These are phyloP conservation scores for Dryomyza anilis DNA, from an alignment of 2,888 invertebrate species.

Conservation along the genomic window DNA sequence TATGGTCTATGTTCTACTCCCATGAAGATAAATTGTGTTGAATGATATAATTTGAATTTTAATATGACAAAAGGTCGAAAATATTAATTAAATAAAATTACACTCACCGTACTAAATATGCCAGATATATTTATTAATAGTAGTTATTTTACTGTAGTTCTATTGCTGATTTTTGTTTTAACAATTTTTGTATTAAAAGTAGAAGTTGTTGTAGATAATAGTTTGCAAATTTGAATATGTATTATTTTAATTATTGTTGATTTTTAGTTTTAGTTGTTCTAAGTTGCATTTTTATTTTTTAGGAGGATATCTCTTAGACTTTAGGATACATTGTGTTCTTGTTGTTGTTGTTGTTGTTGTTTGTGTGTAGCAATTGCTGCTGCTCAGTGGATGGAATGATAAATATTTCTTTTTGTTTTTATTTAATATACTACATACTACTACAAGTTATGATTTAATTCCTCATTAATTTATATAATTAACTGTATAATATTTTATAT, in stretches of 20 bases:
- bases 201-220: background rate
- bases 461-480: background rate
- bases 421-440: background rate
- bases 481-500: background rate
- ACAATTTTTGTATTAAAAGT: too few relatives aligned
- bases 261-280: background rate
- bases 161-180: background rate
- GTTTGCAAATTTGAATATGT: background rate
- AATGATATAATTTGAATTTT: too few relatives aligned
- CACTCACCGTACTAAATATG: background rate
- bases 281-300: background rate
- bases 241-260: background rate
- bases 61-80: too few relatives aligned
- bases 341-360: background rate
- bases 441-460: too few relatives aligned
- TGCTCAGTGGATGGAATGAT: constrained; percentile 23
- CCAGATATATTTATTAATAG: background rate
- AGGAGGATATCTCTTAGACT: constrained; percentile 2
- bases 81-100: too few relatives aligned
- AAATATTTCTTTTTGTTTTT: constrained; percentile 2
- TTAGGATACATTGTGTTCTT: constrained; percentile 22
- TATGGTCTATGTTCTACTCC: too few relatives aligned
- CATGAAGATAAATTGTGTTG: too few relatives aligned
- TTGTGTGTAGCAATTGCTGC: too few relatives aligned
- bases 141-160: background rate